Evolutionary conservation across 2,113 vertebrate genomes (phyloP), one percentile per base, ranked within the genome.

Genomic region (Vombatus ursinus): DNA sequence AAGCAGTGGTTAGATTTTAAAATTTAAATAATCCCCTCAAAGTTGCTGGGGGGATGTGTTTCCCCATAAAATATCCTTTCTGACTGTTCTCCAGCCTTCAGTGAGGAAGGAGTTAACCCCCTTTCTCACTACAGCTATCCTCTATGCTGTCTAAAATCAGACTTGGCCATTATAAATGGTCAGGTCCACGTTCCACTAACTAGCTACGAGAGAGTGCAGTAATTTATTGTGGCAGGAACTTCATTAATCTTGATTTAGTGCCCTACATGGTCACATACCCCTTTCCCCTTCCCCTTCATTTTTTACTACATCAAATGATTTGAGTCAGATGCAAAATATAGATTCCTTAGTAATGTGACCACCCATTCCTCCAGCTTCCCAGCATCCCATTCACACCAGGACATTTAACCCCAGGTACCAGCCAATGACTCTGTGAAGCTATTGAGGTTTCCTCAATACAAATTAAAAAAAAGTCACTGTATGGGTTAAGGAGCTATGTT

Each of bases 221-320:
- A 28, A 97, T 97, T 90, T 95, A 84, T 96, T 26, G 91, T 93
- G 94, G 94, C 1, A 0, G 96, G 96, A 90, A 96, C 96, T 92
- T 90, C 96, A 96, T 97, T 93, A 57, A 97, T 97, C 98, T 95
- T 94, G 96, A 96, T 94, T 96, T 94, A 93, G 77, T 51, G 89
- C 89, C 90, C 49, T 6, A 0, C 49, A 91, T 50, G 90, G 89
- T 31, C 8, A 37, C 2, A 3, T 52, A 91, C 54, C 84, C 52
- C 52, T 54, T 89, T 50, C n/a, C 61, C 89, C n/a, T 92, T 51
- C 57, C 57, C 91, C 89, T 93, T 95, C 90, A 12, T 90, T 52
- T 61, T 91, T 77, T 54, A 84, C 25, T 51, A 44, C 26, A 26
- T 51, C 7, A 52, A 54, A 44, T 24, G 44, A 44, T n/a, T 51